These are phyloP conservation scores for Drosophila leonis DNA, from an alignment of 2,888 invertebrate genomes.

Conservation along the genomic window DNA sequence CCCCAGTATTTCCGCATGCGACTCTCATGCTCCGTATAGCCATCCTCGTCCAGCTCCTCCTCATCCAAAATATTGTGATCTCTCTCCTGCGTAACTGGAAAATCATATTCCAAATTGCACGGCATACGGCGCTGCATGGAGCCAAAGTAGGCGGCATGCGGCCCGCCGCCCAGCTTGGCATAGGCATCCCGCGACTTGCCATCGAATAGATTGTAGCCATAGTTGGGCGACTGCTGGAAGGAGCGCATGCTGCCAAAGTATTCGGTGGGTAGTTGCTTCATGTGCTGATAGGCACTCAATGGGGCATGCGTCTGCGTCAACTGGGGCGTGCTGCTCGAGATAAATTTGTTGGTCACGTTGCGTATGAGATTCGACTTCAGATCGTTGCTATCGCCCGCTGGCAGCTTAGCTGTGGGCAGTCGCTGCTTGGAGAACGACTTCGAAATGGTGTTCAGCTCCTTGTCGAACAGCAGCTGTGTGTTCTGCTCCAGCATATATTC, in stretches of 20 bases:
- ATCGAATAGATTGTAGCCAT: slow-evolving; percentile 75
- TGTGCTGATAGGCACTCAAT: slow-evolving; percentile 47
- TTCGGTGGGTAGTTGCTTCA: slow-evolving; percentile 75
- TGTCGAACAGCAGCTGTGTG: slow-evolving; percentile 94
- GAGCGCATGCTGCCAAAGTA: slow-evolving; percentile 93
- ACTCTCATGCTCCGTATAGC: slow-evolving; percentile 92
- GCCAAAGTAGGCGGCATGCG: slow-evolving; percentile 95
- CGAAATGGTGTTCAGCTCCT: slow-evolving; percentile 93
- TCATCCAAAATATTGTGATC: slow-evolving; percentile 87
- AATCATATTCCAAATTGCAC: slow-evolving; percentile 93
- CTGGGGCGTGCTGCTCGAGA: slow-evolving; percentile 91
- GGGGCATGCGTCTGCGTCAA: slow-evolving; percentile 76
- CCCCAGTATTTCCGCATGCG: slow-evolving; percentile 97
- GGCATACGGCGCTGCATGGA: slow-evolving; percentile 94
- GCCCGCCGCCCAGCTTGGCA: slow-evolving; percentile 87
- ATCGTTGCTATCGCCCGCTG: slow-evolving; percentile 67
- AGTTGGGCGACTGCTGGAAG: slow-evolving; percentile 88
- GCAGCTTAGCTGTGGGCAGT: slow-evolving; percentile 30
- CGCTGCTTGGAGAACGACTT: slow-evolving; percentile 87
- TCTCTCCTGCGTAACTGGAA: slow-evolving; percentile 93
- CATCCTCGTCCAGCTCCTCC: slow-evolving; percentile 86
- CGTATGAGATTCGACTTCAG: slow-evolving; percentile 79
- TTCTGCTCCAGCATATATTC: slow-evolving; percentile 97
- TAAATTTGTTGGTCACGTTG: slow-evolving; percentile 86
- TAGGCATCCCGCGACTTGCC: slow-evolving; percentile 65